phyloP scores from a whole-genome alignment of 2,888 invertebrate species.

The Vanessa cardui region DNA sequence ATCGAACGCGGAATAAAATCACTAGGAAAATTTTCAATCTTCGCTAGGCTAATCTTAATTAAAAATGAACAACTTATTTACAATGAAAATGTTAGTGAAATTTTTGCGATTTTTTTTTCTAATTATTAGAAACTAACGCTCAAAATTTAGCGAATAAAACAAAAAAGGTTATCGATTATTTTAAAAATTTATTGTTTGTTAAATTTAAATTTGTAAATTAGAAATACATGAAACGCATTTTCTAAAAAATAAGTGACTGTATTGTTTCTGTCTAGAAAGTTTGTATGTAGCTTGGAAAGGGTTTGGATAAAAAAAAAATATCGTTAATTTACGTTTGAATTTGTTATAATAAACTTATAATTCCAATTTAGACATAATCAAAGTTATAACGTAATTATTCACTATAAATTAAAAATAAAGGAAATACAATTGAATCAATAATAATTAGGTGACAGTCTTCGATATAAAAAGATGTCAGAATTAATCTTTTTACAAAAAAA shows the following conservation, averaged over 20 bases:
- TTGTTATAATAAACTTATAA: constrained; percentile 7
- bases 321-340: neutral
- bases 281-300: neutral
- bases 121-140: constrained; percentile 49
- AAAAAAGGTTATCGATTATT: constrained; percentile 16
- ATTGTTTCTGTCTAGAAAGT: neutral
- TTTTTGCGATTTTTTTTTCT: constrained; percentile 25
- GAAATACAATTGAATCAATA: constrained; percentile 2
- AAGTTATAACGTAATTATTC: constrained; percentile 12
- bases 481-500: neutral
- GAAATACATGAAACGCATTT: constrained; percentile 1
- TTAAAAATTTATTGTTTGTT: constrained; percentile 21
- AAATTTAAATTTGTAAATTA: constrained; percentile 23
- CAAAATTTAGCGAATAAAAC: constrained; percentile 46
- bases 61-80: constrained; percentile 20
- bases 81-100: constrained; percentile 28
- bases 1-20: neutral
- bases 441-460: constrained; percentile 3
- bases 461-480: constrained; percentile 3
- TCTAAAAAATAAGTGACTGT: constrained; percentile 9
- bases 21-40: constrained; percentile 33
- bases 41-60: constrained; percentile 38
- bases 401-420: constrained; percentile 6
- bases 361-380: constrained; percentile 6
- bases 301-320: neutral